These are phyloP conservation scores for Ammospiza caudacuta DNA, from an alignment of 2,113 vertebrate genomes.

Conservation along the genomic window DNA sequence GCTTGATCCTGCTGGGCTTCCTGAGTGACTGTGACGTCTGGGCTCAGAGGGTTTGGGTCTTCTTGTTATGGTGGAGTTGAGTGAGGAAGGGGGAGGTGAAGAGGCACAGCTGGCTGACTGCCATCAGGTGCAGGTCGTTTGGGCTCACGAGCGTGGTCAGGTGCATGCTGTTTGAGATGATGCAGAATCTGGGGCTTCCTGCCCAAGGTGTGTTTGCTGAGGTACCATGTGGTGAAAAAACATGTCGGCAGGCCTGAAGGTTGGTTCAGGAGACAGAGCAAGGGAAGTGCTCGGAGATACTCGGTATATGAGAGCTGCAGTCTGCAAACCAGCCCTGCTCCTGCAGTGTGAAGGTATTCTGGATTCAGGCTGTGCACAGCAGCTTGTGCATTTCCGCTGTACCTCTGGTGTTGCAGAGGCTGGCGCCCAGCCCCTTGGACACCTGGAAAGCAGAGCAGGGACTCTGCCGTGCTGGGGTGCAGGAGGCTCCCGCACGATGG, in stretches of 20 bases:
- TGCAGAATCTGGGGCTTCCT: neutral
- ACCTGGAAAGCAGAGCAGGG: neutral
- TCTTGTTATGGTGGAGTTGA: neutral
- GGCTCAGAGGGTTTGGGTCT: neutral
- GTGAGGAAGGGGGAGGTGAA: neutral
- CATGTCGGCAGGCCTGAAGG: fast-evolving
- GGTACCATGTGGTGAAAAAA: fast-evolving
- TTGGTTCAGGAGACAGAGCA: neutral
- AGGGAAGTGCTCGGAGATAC: fast-evolving
- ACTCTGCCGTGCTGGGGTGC: neutral
- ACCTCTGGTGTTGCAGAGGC: neutral
- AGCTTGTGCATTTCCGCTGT: neutral
- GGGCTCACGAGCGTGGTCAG: neutral
- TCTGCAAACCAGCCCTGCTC: neutral
- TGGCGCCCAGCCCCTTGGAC: neutral
- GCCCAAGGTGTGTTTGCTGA: neutral
- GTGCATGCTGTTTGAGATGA: neutral
- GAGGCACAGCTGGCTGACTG: neutral
- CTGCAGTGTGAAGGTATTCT: neutral
- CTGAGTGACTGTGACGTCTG: neutral
- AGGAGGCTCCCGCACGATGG: fast-evolving
- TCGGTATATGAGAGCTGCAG: neutral
- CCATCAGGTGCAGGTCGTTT: neutral
- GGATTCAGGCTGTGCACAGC: neutral
- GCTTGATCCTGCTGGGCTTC: neutral